phyloP scores from a whole-genome alignment of 2,888 invertebrate genomes.

The Poecilobothrus nobilitatus region DNA sequence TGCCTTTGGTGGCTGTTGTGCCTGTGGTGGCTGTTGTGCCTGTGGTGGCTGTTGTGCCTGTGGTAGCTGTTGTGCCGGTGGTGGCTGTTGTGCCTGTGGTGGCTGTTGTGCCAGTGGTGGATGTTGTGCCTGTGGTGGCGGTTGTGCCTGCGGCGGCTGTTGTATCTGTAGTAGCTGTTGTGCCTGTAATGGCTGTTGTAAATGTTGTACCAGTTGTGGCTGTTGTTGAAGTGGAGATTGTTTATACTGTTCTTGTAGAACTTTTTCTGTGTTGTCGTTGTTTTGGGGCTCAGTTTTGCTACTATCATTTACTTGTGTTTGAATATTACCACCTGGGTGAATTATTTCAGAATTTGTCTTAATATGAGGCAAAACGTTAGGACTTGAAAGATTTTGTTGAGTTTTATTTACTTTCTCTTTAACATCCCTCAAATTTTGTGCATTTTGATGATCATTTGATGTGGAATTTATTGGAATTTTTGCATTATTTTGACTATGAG shows the following conservation, averaged over 20 bases:
- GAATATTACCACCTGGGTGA: slow-evolving; percentile 14
- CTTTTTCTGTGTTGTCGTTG: background rate
- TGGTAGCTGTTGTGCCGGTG: slow-evolving; percentile 16
- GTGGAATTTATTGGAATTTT: background rate
- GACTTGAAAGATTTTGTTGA: slow-evolving; percentile 18
- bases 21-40: slow-evolving; percentile 13
- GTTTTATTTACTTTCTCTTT: slow-evolving; percentile 15
- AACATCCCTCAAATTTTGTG: background rate
- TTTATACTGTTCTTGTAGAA: background rate
- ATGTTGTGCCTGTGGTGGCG: slow-evolving; percentile 16
- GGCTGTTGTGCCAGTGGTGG: slow-evolving; percentile 15
- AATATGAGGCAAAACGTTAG: slow-evolving; percentile 19
- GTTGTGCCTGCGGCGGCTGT: slow-evolving; percentile 18
- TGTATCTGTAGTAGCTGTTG: slow-evolving; percentile 18
- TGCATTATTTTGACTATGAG: slow-evolving; percentile 11
- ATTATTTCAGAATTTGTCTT: slow-evolving; percentile 22
- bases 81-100: slow-evolving; percentile 13
- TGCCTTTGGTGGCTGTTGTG: slow-evolving; percentile 11
- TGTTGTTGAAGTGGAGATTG: slow-evolving; percentile 3
- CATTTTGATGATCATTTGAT: background rate
- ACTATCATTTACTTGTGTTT: slow-evolving; percentile 5
- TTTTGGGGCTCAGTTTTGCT: slow-evolving; percentile 13
- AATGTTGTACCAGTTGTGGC: slow-evolving; percentile 16
- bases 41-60: slow-evolving; percentile 11
- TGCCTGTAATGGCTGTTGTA: slow-evolving; percentile 20